Percentiles rank a stretch among this genome's conserved stretches.
Evolutionary conservation across 2,113 vertebrate genomes (phyloP).

Genomic region (Typhlomys cinereus): DNA sequence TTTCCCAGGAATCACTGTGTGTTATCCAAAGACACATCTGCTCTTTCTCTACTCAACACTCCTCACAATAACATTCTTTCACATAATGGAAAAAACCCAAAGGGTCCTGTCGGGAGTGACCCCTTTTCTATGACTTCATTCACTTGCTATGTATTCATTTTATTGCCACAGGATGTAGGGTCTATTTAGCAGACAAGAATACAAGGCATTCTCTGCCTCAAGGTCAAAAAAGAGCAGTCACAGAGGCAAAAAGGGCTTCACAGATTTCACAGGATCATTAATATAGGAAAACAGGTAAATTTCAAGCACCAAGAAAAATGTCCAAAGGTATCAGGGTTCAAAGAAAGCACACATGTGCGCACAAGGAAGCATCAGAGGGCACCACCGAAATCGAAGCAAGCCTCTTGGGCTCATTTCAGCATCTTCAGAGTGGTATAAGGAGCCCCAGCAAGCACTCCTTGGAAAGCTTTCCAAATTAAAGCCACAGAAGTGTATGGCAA

Average conservation of each 20-base stretch:
- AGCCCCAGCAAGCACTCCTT: background rate
- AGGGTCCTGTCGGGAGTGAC: background rate
- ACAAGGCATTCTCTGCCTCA: background rate
- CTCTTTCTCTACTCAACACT: background rate
- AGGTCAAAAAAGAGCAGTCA: no score
- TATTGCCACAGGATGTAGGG: background rate
- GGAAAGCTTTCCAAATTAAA: background rate
- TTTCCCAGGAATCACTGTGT: background rate
- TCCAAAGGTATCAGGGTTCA: conserved; percentile 1
- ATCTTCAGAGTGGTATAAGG: background rate
- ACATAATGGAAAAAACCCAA: background rate
- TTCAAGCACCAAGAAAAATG: background rate
- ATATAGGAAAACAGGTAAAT: background rate
- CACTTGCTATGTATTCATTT: background rate
- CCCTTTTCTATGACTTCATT: conserved; percentile 27
- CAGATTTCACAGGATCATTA: background rate
- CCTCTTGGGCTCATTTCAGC: background rate
- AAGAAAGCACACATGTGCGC: background rate
- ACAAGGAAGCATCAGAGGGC: background rate
- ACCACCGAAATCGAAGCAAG: background rate
- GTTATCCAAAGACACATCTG: conserved; percentile 4
- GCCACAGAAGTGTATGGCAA: background rate
- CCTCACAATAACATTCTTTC: background rate
- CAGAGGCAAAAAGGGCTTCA: background rate
- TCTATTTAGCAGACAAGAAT: background rate